Percentiles rank a stretch among this genome's conserved stretches.
These are phyloP conservation scores for Thysanoteuthis rhombus DNA, from an alignment of 2,888 invertebrate genomes.

Conservation along the genomic window DNA sequence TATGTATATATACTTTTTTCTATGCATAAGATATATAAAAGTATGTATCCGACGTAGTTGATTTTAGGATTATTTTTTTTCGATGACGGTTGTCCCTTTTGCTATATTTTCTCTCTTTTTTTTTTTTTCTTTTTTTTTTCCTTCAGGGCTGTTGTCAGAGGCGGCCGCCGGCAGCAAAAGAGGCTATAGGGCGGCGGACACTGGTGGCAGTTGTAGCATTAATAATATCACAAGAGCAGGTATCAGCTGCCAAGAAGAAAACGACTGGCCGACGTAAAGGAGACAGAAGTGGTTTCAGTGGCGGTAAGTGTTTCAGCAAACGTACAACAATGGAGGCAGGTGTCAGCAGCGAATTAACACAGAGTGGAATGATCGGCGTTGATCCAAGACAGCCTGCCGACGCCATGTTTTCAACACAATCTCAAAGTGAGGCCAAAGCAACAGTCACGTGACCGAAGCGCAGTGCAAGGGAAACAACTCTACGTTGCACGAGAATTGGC, in stretches of 20 bases:
- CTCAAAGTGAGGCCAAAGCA: conserved; percentile 26
- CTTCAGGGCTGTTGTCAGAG: conserved; percentile 12
- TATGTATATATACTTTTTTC: background rate
- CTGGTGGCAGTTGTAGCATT: background rate
- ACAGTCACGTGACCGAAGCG: background rate
- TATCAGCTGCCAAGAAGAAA: background rate
- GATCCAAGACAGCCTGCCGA: background rate
- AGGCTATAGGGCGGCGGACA: background rate
- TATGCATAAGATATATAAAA: background rate
- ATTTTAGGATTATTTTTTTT: background rate
- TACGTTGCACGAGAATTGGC: background rate
- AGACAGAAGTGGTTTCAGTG: conserved; percentile 27
- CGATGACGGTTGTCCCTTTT: background rate
- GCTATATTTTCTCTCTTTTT: background rate
- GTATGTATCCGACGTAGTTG: background rate
- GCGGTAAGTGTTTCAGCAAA: conserved; percentile 14
- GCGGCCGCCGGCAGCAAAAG: background rate
- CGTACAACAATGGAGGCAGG: conserved; percentile 13
- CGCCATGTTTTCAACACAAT: conserved; percentile 31
- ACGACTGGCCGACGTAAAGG: background rate
- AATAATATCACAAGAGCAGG: background rate
- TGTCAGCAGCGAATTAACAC: background rate
- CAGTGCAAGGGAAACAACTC: conserved; percentile 26
- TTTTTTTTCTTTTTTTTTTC: too few relatives aligned
- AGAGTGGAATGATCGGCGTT: conserved; percentile 14